Conservation (phyloP, 2,113 vertebrate genomes). For the Pogona vitticeps region DNA sequence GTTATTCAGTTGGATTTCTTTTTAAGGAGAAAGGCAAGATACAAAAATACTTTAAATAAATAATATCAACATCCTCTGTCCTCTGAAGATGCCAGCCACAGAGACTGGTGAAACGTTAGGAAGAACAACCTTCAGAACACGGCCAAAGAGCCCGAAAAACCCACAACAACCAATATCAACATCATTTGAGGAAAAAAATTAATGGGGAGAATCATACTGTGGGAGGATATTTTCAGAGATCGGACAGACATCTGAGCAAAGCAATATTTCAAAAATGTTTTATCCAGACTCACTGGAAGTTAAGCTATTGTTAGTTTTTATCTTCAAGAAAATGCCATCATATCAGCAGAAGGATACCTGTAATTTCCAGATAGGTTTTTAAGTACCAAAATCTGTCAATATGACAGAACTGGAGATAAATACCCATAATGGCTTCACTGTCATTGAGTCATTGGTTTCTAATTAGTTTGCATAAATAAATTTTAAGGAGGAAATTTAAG, state of each 20-base stretch:
- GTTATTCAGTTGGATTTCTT: neutral
- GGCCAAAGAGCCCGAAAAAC: no score
- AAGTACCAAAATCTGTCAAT: no score
- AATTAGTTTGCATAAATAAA: neutral
- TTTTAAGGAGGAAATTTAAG: neutral
- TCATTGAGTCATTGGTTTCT: neutral
- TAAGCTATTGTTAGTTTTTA: neutral
- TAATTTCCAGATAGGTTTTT: neutral
- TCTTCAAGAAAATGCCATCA: neutral
- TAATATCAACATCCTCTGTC: no score
- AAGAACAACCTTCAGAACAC: no score
- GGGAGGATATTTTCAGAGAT: neutral
- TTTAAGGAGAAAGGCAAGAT: no score
- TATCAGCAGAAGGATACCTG: neutral
- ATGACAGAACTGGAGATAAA: no score
- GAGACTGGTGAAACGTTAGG: no score
- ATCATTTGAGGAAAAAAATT: neutral
- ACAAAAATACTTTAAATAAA: no score
- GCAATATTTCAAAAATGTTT: neutral
- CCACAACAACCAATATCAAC: no score
- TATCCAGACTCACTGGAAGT: neutral
- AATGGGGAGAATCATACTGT: neutral
- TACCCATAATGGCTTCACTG: no score
- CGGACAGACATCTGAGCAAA: neutral
- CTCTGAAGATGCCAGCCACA: no score